A percentile compares a stretch with the other conserved stretches of the same genome.
phyloP scores from a whole-genome alignment of 2,797 vertebrate genomes.

The Liparis tanakae region DNA sequence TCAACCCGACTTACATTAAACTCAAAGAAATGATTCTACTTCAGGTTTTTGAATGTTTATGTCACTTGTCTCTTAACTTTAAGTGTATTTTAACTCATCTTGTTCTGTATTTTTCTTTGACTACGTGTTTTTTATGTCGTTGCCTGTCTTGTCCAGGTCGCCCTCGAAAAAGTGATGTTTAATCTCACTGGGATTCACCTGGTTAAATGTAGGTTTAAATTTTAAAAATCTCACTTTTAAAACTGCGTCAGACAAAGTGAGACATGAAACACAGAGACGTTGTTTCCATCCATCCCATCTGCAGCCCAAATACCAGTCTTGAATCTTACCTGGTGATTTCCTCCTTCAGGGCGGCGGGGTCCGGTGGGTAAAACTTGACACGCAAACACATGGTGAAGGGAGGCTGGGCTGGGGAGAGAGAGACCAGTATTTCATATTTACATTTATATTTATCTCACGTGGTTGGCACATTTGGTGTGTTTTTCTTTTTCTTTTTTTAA shows the following conservation, averaged over 20 bases:
- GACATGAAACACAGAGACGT: not conserved
- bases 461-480: not conserved
- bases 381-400: conserved; percentile 99
- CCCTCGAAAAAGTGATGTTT: no score
- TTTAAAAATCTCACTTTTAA: no score
- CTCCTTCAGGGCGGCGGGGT: conserved; percentile 94
- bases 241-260: conserved; percentile 1
- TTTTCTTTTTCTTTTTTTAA: not conserved
- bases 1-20: not conserved
- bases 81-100: no score
- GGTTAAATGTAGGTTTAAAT: no score
- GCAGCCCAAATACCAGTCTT: not conserved
- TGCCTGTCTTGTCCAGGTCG: no score
- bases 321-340: conserved; percentile 93
- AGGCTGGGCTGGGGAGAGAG: conserved; percentile 88
- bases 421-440: not conserved
- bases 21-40: no score
- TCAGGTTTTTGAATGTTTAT: no score
- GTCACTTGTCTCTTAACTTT: no score
- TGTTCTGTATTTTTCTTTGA: no score
- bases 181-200: no score
- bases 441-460: not conserved
- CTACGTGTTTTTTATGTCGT: no score
- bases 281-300: not conserved
- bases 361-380: conserved; percentile 98